phyloP scores from a whole-genome alignment of 1,140 invertebrate genomes.

The Drosophila nikananu region DNA sequence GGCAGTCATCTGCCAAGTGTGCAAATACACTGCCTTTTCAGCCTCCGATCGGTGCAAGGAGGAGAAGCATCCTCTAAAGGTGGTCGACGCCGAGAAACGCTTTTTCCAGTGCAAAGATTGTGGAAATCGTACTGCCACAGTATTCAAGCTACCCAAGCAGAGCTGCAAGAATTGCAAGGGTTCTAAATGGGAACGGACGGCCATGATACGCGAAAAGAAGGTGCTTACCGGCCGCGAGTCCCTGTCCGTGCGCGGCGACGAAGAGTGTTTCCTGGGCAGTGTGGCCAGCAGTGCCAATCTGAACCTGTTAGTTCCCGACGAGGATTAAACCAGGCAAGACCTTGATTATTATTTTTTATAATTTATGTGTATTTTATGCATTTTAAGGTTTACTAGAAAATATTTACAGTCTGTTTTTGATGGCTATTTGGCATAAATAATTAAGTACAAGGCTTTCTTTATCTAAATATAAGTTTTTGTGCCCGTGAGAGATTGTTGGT shows the following conservation, averaged over 20 bases:
- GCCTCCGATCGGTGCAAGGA: slow-evolving; percentile 93
- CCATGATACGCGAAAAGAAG: slow-evolving; percentile 92
- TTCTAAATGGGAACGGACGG: slow-evolving; percentile 91
- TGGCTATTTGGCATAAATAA: slow-evolving; percentile 59
- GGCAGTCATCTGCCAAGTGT: slow-evolving; percentile 94
- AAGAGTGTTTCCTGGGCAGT: slow-evolving; percentile 89
- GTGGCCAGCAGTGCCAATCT: slow-evolving; percentile 87
- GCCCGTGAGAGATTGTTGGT: slow-evolving; percentile 37
- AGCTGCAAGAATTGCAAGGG: slow-evolving; percentile 92
- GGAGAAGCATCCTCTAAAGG: slow-evolving; percentile 91
- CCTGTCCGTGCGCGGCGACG: slow-evolving; percentile 90
- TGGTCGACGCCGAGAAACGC: slow-evolving; percentile 92
- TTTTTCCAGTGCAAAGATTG: slow-evolving; percentile 97
- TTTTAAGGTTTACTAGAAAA: slow-evolving; percentile 26
- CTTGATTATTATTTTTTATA: slow-evolving; percentile 10
- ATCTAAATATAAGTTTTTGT: slow-evolving; percentile 37
- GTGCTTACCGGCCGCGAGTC: slow-evolving; percentile 85
- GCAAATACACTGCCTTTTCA: slow-evolving; percentile 95
- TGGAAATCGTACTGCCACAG: slow-evolving; percentile 91
- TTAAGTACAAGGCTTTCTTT: slow-evolving; percentile 64
- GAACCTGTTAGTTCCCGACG: slow-evolving; percentile 89
- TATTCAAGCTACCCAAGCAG: slow-evolving; percentile 91
- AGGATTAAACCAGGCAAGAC: slow-evolving; percentile 38
- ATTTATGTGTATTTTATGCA: slow-evolving; percentile 17
- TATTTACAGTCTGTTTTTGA: slow-evolving; percentile 65